Base-by-base conservation (phyloP, 2,888 invertebrate species). In the Agrotis segetum region DNA sequence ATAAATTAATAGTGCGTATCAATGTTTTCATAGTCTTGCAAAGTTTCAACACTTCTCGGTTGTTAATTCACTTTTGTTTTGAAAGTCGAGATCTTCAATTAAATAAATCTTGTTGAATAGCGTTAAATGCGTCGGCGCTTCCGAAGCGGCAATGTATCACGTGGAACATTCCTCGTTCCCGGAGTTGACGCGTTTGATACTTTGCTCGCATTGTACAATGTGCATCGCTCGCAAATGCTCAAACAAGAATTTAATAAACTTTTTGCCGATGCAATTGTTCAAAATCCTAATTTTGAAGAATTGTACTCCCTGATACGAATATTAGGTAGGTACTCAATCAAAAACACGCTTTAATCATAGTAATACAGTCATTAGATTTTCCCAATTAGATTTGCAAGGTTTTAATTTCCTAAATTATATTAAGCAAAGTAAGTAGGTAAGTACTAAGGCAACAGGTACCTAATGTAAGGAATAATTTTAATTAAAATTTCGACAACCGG, bases 351-450 rank as follows among this genome's bases (percentile, higher is more conserved):
- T 74, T 19, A 7, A 0, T 34, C 29, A 40, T 29, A 34, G 46
- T 74, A 44, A 49, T 44, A n/a, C 2, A 74, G n/a, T 52, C 17
- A 58, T 74, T 74, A 66, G 47, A 24, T 16, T 24, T 24, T 24
- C 40, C 40, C n/a, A 73, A 66, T 67, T 58, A 75, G 17, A 46
- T 40, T 75, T 29, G 64, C 66, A 71, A 72, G 67, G 66, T 34
- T 79, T 76, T 63, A 67, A 79, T 81, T 84, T 77, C 78, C 71
- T 78, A 44, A 67, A 67, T n/a, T n/a, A n/a, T 63, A 63, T 34
- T 53, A 53, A 29, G 44, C 16, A 67, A 29, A 81, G 21, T 24
- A 24, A 24, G 5, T 34, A 7, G 7, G 52, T 72, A 71, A 58
- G 47, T 65, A 59, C 24, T 53, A 67, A 67, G 72, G 69, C 66